Evolutionary conservation across 2,888 invertebrate genomes (phyloP), one percentile per base, ranked within the genome.

Genomic region (Drosophila multiciliata): DNA sequence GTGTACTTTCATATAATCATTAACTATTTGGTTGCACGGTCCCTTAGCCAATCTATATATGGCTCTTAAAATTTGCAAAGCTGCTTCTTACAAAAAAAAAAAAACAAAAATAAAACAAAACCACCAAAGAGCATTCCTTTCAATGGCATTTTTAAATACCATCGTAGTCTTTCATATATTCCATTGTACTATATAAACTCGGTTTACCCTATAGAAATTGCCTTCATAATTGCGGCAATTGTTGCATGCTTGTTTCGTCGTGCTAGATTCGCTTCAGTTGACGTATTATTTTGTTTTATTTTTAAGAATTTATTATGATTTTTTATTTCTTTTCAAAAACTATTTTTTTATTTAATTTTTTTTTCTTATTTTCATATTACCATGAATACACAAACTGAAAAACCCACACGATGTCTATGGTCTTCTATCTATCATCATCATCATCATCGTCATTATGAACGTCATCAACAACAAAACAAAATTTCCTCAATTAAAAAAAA

Each of bases 381-480:
- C 71, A 72, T 63, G 64, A 72, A 73, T 17, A 65, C 73, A 65
- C 45, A 72, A 75, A 77, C 45, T 33, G 60, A 70, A 77, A 53
- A 54, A 76, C 50, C 60, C 45, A 81, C 59, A 77, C 65, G 78
- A 78, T 81, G 78, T 78, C 72, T 57, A 54, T 78, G 81, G 78
- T 80, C 72, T 54, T 38, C 57, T 48, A 29, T 52, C 36, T 7
- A n/a, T 29, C 38, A 29, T 55, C 26, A 29, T 29, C 49, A 48
- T 63, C 48, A 63, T 63, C 54, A 60, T 52, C 48, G 54, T 63
- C 60, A 60, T 50, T 52, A 26, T n/a, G 29, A 53, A 38, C 59
- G 45, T 26, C 61, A 61, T 54, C 29, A 68, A 36, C 52, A 52
- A 66, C 33, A 38, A 55, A 72, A 48, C 77, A 59, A 84, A 82